A percentile compares a stretch with the other conserved stretches of the same genome.
Conservation (phyloP, 2,888 invertebrate genomes). For the Encarsia formosa region DNA sequence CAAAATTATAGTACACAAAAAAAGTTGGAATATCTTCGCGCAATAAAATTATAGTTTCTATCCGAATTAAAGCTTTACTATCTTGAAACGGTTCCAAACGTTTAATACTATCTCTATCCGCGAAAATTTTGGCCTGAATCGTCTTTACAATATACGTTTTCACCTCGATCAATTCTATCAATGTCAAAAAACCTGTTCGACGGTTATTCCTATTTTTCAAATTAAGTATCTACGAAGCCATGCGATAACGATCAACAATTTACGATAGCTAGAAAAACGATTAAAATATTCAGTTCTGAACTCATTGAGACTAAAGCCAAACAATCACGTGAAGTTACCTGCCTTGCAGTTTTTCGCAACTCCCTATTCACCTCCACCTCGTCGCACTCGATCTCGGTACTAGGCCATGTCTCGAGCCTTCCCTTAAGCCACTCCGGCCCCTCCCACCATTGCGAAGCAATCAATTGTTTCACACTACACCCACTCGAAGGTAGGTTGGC, state of each 20-base stretch:
- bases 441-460: neutral
- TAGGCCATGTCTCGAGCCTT: neutral
- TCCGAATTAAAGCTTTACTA: constrained; percentile 14
- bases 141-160: neutral
- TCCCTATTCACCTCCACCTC: neutral
- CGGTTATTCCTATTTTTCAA: neutral
- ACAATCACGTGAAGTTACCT: constrained; percentile 14
- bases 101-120: neutral
- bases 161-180: neutral
- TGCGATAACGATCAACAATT: constrained; percentile 3
- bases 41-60: constrained; percentile 11
- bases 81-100: neutral
- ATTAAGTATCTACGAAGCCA: constrained; percentile 26
- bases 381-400: neutral
- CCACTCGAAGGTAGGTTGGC: constrained; percentile 1
- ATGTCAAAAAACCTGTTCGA: neutral
- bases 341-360: neutral
- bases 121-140: neutral
- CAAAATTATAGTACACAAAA: constrained; percentile 7
- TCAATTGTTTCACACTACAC: neutral
- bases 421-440: neutral
- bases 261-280: neutral
- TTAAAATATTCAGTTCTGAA: neutral
- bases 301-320: neutral
- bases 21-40: constrained; percentile 9